A percentile compares a stretch with the other conserved stretches of the same genome.
Evolutionary conservation across 2,113 vertebrate genomes (phyloP).

Genomic region (Fulmarus glacialis): DNA sequence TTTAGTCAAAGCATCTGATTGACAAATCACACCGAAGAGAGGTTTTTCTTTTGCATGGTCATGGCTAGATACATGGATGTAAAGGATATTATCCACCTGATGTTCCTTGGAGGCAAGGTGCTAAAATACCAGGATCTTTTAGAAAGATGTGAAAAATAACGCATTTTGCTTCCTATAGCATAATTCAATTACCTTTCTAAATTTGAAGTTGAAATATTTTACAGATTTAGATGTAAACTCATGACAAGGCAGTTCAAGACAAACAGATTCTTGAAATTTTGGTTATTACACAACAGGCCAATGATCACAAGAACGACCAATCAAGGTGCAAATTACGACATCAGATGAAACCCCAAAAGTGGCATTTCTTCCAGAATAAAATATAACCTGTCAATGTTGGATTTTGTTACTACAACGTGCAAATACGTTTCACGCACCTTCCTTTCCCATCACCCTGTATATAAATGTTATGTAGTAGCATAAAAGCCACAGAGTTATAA

Average conservation of each 20-base stretch:
- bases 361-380: not conserved
- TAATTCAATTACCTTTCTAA: not conserved
- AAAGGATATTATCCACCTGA: not conserved
- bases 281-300: not conserved
- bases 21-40: not conserved
- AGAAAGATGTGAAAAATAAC: not conserved
- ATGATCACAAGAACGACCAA: not conserved
- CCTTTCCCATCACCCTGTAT: not conserved
- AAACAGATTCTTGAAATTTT: not conserved
- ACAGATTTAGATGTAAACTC: not conserved
- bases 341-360: not conserved
- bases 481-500: constrained; percentile 34
- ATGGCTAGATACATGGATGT: not conserved
- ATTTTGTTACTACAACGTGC: not conserved
- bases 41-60: not conserved
- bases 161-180: not conserved
- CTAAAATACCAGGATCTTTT: not conserved
- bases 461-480: not conserved
- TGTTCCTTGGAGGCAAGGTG: not conserved
- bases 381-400: not conserved
- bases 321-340: not conserved
- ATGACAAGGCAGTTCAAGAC: not conserved
- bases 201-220: not conserved
- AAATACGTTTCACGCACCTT: not conserved
- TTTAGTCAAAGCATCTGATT: not conserved